Conservation (phyloP, 2,113 vertebrate species). For the Megalops atlanticus region DNA sequence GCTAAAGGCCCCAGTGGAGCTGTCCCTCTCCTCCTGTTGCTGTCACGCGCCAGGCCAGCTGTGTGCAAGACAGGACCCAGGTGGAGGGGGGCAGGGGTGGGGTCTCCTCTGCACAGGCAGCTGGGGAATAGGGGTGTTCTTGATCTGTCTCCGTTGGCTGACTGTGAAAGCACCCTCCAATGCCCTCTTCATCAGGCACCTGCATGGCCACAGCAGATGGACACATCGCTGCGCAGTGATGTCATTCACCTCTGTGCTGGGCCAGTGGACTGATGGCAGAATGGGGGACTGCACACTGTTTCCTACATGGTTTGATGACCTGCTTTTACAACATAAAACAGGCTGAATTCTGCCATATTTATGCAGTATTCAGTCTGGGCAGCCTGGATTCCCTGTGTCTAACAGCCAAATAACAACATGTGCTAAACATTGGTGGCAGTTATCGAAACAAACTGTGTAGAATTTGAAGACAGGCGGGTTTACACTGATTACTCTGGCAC, state of each 20-base stretch:
- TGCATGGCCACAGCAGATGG: constrained; percentile 39
- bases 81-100: constrained; percentile 26
- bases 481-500: too few species aligned
- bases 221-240: constrained; percentile 44
- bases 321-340: neutral
- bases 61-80: constrained; percentile 30
- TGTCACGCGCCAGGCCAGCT: constrained; percentile 34
- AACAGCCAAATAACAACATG: too few species aligned
- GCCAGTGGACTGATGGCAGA: neutral
- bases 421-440: too few species aligned
- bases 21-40: constrained; percentile 27
- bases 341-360: neutral
- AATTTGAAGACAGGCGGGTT: too few species aligned
- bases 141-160: neutral
- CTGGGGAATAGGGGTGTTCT: constrained; percentile 25
- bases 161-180: constrained; percentile 1
- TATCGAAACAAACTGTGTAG: too few species aligned
- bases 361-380: neutral
- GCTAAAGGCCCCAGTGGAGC: constrained; percentile 1
- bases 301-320: neutral
- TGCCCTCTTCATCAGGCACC: constrained; percentile 6
- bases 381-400: too few species aligned
- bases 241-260: constrained; percentile 48
- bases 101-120: too few species aligned
- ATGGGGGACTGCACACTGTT: neutral